A percentile compares a stretch with the other conserved stretches of the same genome.
These are phyloP conservation scores for Dryobota labecula DNA, from an alignment of 2,888 invertebrate genomes.

Conservation along the genomic window DNA sequence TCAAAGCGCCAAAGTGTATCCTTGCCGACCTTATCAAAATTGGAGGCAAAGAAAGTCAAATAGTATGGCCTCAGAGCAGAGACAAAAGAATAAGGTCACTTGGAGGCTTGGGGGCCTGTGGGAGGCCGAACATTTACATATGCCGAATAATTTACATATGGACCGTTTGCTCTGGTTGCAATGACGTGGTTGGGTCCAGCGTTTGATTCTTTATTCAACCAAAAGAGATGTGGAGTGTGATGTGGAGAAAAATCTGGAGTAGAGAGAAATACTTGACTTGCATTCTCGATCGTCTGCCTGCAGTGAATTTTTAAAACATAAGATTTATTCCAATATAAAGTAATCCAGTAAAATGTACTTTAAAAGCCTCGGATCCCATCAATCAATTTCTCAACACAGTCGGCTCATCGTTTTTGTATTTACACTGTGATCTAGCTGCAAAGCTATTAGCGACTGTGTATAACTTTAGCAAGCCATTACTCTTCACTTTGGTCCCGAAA, in stretches of 20 bases:
- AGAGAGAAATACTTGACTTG: background rate
- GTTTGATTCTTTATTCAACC: constrained; percentile 18
- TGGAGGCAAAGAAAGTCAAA: constrained; percentile 57
- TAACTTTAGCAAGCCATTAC: background rate
- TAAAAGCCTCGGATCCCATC: background rate
- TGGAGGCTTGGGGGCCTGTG: constrained; percentile 44
- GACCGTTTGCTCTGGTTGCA: constrained; percentile 29
- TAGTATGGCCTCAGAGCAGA: constrained; percentile 44
- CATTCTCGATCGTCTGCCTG: background rate
- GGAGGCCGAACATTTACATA: constrained; percentile 59
- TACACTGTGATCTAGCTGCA: background rate
- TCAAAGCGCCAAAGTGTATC: constrained; percentile 31
- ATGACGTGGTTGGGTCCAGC: constrained; percentile 33
- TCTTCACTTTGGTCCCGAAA: too few species aligned
- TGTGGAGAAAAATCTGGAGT: background rate
- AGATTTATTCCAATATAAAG: background rate
- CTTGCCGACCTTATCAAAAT: constrained; percentile 48
- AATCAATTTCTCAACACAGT: background rate
- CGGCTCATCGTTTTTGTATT: too few species aligned
- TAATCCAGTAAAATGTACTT: background rate
- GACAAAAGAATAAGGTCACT: constrained; percentile 62
- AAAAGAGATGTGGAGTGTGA: constrained; percentile 20
- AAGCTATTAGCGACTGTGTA: background rate
- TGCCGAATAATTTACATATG: constrained; percentile 51
- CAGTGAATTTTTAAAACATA: background rate